Evolutionary conservation across 2,888 invertebrate genomes (phyloP).

Genomic region (Epinotia ramella): DNA sequence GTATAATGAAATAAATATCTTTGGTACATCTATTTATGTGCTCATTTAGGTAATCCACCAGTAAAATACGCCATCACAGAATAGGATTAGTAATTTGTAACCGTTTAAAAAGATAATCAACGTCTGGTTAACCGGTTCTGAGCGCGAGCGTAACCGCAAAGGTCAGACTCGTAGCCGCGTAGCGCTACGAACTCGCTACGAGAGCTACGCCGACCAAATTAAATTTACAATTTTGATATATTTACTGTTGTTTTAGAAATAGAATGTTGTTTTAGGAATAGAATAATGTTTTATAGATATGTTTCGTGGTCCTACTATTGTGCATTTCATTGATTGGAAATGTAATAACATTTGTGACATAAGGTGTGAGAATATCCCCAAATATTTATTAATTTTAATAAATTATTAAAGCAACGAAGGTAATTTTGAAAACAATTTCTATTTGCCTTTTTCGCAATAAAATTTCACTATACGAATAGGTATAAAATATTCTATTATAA

Average conservation of each 20-base stretch:
- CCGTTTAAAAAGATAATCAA: slow-evolving; percentile 5
- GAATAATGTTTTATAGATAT: background rate
- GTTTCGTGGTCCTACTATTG: background rate
- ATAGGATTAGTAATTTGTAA: background rate
- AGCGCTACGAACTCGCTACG: slow-evolving; percentile 28
- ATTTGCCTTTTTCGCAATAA: too few relatives aligned
- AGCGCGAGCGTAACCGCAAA: slow-evolving; percentile 34
- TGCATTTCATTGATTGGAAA: too few relatives aligned
- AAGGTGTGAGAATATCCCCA: too few relatives aligned
- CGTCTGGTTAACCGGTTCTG: slow-evolving; percentile 15
- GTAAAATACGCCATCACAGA: too few relatives aligned
- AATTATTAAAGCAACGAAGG: too few relatives aligned
- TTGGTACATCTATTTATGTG: too few relatives aligned
- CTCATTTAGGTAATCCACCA: background rate
- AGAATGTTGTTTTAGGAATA: background rate
- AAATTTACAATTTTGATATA: background rate
- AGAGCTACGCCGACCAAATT: slow-evolving; percentile 13
- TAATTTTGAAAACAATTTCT: too few relatives aligned
- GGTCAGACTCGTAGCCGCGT: slow-evolving; percentile 36
- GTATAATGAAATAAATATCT: too few relatives aligned
- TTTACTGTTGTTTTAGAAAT: background rate
- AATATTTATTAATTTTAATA: too few relatives aligned
- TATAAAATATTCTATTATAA: too few relatives aligned
- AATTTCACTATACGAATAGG: too few relatives aligned
- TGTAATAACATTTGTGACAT: too few relatives aligned